Base-by-base conservation (phyloP, 2,888 invertebrate species). In the Altica lythri region DNA sequence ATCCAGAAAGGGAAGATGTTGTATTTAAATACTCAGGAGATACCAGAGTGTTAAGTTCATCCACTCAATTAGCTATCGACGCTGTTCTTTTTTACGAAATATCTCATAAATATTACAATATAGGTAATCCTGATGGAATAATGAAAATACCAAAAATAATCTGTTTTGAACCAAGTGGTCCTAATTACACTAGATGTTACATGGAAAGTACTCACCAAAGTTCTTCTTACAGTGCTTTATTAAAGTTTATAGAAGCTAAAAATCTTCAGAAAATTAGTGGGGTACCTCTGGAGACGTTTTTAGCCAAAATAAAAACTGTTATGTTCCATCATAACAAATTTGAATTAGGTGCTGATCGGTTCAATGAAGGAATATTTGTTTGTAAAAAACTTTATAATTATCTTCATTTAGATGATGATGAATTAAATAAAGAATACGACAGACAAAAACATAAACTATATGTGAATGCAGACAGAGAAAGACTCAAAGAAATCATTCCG, bases 281-380 rank as follows among this genome's bases (percentile, higher is more conserved):
- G 2, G 19, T 19, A n/a, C 19, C 38, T 12, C 8, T 18, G 1
- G 38, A 38, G 5, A n/a, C 12, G 5, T 38, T 38, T 12, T 6
- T 38, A 22, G 18, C 38, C 4, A 38, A 10, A 12, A 19, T 38
- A 3, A 38, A 38, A 10, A 38, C 38, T 6, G 38, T 38, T 3
- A 19, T 38, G 38, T 18, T 38, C 8, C 38, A 38, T 19, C 38
- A 38, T 10, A 38, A 38, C 16, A 38, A 38, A 10, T 38, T 38
- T 19, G 18, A 38, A 5, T 3, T 38, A 22, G 38, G 38, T 2
- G 18, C 38, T 12, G 38, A 38, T 12, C 3, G 38, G 16, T 38
- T 38, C 19, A 38, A 38, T 10, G 38, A 38, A 22, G 38, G 38
- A 3, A 22, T 19, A 10, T 38, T 38, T 12, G 1, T 38, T 12